Percentiles rank a stretch among this genome's conserved stretches.
Evolutionary conservation across 2,888 invertebrate species (phyloP).

Genomic region (Neocrepidodera transversa): DNA sequence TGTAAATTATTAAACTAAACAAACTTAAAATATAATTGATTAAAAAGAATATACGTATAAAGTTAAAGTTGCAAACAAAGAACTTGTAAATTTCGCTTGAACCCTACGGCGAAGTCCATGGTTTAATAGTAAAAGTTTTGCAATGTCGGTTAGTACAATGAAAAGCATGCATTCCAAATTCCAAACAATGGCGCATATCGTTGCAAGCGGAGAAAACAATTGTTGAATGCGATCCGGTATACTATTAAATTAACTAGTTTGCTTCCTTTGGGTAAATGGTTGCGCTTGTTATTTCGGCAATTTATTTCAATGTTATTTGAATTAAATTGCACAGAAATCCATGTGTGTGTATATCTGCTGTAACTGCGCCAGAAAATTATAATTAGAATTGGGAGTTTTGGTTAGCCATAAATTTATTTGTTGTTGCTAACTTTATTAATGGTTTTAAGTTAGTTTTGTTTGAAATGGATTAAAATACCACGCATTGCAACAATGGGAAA

Average conservation of each 20-base stretch:
- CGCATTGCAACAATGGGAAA: no score
- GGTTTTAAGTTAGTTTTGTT: no score
- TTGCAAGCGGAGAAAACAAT: constrained; percentile 33
- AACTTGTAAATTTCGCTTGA: not conserved
- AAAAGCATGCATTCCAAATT: constrained; percentile 27
- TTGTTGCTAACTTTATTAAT: no score
- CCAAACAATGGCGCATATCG: constrained; percentile 33
- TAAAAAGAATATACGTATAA: no score
- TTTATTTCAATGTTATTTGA: constrained; percentile 29
- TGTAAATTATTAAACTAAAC: no score
- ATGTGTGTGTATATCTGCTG: constrained; percentile 13
- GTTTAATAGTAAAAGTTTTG: constrained; percentile 10
- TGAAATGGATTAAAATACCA: no score
- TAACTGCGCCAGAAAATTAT: constrained; percentile 5
- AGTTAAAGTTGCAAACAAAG: not conserved
- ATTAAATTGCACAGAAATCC: constrained; percentile 22
- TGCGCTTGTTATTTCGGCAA: constrained; percentile 25
- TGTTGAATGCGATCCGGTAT: constrained; percentile 33
- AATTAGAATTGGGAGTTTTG: constrained; percentile 17
- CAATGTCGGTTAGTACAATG: constrained; percentile 24
- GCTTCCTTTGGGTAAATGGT: constrained; percentile 28
- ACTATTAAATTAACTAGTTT: constrained; percentile 33
- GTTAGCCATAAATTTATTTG: constrained; percentile 2
- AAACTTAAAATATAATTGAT: no score
- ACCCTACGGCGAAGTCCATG: not conserved